Base-by-base conservation (phyloP, 2,888 invertebrate species). In the Zhuqinia jingwanae region DNA sequence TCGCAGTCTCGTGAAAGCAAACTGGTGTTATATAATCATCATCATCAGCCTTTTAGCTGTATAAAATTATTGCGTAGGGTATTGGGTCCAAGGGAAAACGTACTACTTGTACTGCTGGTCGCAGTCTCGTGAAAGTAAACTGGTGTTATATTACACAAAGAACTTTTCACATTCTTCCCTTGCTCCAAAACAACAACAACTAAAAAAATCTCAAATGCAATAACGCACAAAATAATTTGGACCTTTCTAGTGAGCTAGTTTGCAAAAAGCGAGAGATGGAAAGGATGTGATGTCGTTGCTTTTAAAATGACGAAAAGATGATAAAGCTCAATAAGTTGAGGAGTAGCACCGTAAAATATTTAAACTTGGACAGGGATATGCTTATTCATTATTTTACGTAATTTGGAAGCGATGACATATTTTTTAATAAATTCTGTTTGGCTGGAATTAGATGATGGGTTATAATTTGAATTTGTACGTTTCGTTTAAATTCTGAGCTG, bases 231-330 rank as follows among this genome's bases (percentile, higher is more conserved):
- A 6, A 30, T 1, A 8, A n/a, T 2, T 30, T 30, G 30, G 13
- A 60, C n/a, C n/a, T n/a, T n/a, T n/a, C n/a, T n/a, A n/a, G n/a
- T n/a, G n/a, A n/a, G n/a, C n/a, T n/a, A 60, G 0, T 22, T 25
- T 20, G 76, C n/a, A 20, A 11, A 15, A 5, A 56, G 56, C n/a
- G 36, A 20, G 30, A 2, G 56, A 82, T 70, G 58, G 53, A 36
- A 36, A 36, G 36, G 36, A 36, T 36, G 36, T 6, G 3, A 36
- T 36, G 36, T 36, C 78, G 70, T 68, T 79, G 78, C 84, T 78
- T 85, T n/a, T n/a, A n/a, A n/a, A n/a, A n/a, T n/a, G n/a, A 78
- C 79, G 73, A 79, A 85, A 79, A 42, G 63, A 63, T 36, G 36
- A 8, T 36, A 36, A 36, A 36, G 36, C 36, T 36, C 36, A 3